phyloP scores from a whole-genome alignment of 2,797 vertebrate genomes.

The Brachymystax lenok region DNA sequence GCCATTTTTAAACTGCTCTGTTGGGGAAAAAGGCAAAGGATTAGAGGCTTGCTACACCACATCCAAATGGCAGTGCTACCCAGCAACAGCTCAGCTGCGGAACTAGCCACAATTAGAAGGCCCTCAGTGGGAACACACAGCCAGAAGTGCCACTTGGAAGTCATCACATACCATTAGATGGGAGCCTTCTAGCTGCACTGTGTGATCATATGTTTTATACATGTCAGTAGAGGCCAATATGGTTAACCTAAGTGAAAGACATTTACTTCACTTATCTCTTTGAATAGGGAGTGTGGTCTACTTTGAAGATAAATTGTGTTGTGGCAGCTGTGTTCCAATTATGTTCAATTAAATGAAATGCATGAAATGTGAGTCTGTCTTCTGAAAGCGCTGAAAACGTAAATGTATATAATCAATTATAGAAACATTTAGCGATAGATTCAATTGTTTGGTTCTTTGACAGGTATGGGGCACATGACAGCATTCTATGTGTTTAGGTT shows the following conservation, averaged over 20 bases:
- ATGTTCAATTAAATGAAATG: conserved; percentile 28
- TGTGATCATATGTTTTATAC: conserved; percentile 17
- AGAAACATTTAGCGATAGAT: conserved; percentile 38
- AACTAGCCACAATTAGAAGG: conserved; percentile 58
- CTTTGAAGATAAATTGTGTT: conserved; percentile 33
- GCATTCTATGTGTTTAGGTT: not conserved
- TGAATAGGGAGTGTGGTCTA: conserved; percentile 30
- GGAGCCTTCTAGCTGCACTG: conserved; percentile 35
- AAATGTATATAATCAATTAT: conserved; percentile 17
- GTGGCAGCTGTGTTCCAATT: conserved; percentile 43
- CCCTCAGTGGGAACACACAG: conserved; percentile 27
- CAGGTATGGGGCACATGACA: not conserved
- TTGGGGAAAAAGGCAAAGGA: conserved; percentile 34
- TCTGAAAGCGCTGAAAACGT: not conserved
- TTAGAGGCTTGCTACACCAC: conserved; percentile 21
- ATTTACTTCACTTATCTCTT: conserved; percentile 26
- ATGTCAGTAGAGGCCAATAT: conserved; percentile 28
- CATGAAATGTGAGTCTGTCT: not conserved
- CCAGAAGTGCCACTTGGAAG: conserved; percentile 36
- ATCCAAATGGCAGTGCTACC: conserved; percentile 42
- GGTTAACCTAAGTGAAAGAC: conserved; percentile 30
- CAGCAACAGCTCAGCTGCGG: conserved; percentile 41
- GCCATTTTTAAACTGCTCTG: conserved; percentile 30
- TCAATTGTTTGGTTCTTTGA: conserved; percentile 31
- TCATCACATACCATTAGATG: conserved; percentile 29